A percentile compares a stretch with the other conserved stretches of the same genome.
phyloP scores from a whole-genome alignment of 1,140 invertebrate species.

The Lepidurus arcticus region DNA sequence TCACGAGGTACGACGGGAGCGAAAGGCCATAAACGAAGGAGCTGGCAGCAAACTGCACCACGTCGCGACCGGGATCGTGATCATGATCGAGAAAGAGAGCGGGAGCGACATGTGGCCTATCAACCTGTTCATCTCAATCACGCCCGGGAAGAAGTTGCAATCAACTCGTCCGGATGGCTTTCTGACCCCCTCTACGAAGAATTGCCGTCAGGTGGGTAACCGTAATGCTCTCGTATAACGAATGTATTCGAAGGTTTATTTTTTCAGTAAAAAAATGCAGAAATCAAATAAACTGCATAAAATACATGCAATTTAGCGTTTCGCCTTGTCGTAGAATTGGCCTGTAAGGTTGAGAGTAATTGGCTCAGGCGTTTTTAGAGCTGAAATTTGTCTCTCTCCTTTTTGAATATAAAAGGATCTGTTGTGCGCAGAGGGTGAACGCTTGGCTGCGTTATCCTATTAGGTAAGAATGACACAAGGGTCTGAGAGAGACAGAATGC shows the following conservation, averaged over 20 bases:
- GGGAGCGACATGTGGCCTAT: neutral
- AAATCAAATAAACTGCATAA: neutral
- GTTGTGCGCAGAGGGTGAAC: too few relatives aligned
- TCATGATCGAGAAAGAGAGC: neutral
- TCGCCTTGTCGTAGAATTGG: neutral
- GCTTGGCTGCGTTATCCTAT: too few relatives aligned
- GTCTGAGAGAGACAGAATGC: too few relatives aligned
- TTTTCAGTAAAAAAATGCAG: neutral
- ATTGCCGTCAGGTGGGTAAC: neutral
- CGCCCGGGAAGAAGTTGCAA: neutral
- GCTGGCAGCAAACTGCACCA: neutral
- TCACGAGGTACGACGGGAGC: neutral
- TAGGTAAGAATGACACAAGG: too few relatives aligned
- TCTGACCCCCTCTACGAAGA: conserved; percentile 9
- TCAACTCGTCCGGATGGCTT: neutral
- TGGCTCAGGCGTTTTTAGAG: too few relatives aligned
- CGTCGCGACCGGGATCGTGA: neutral
- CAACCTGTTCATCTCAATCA: neutral
- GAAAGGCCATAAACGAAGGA: neutral
- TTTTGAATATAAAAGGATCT: too few relatives aligned
- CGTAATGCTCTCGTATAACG: neutral
- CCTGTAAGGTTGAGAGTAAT: neutral
- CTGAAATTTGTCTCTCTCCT: too few relatives aligned
- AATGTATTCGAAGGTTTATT: too few relatives aligned
- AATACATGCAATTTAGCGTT: neutral